Base-by-base conservation (phyloP, 2,888 invertebrate genomes). In the Thecocarcelia acutangulata region DNA sequence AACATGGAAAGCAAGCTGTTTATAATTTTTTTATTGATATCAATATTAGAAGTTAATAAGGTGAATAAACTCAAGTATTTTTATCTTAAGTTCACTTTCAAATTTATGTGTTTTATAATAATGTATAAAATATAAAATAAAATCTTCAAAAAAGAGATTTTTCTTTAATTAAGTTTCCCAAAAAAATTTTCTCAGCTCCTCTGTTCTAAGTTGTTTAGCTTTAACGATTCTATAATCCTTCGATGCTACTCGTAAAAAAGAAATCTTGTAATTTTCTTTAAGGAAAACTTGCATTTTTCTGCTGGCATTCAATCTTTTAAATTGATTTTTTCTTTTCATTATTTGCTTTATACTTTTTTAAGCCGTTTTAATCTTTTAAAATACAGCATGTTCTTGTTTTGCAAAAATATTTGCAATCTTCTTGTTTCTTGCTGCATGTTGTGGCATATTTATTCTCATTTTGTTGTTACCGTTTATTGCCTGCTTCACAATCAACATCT, bases 281-380 rank as follows among this genome's bases (percentile, higher is more conserved):
- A 12, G 12, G 19, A 13, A 58, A 50, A 50, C 19, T 66, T 66
- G 44, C 6, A n/a, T 17, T 37, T 28, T 59, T 17, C 19, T 42
- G 0, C 15, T 54, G 12, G 28, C 13, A 17, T 50, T 42, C 8
- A 50, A 42, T 40, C 44, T 44, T n/a, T n/a, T 28, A n/a, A 68
- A 75, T 75, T 44, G 59, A 66, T 66, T 64, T 72, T 58, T 19
- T 19, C 9, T 68, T 73, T 33, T 15, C 17, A 56, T 52, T 73
- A 54, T 61, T 48, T 59, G 44, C 63, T 48, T n/a, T 24, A 24
- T 61, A n/a, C 24, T 46, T 24, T 59, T 56, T 63, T 58, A 80
- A 80, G 74, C 74, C 42, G 58, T 52, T 75, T 69, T 76, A 76
- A 81, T 76, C 76, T 76, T 66, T 76, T 24, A 76, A 81, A 8